Evolutionary conservation across 2,888 invertebrate genomes (phyloP).

Genomic region (Proisotoma minuta): DNA sequence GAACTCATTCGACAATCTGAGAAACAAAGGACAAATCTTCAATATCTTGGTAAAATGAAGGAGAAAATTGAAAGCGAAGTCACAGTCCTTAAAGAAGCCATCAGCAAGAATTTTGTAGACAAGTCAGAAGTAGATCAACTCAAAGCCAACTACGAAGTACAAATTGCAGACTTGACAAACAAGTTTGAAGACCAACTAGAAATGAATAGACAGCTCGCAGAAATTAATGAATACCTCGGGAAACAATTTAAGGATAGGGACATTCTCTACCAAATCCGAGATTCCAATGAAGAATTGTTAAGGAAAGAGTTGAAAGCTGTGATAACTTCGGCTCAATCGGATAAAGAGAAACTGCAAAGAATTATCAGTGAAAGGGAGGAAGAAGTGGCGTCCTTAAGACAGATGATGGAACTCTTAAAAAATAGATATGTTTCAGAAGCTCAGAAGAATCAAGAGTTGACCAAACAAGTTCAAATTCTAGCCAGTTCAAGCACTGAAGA

Average conservation of each 20-base stretch:
- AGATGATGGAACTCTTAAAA: constrained; percentile 24
- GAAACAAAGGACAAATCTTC: constrained; percentile 17
- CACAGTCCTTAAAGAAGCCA: constrained; percentile 27
- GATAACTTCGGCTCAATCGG: constrained; percentile 21
- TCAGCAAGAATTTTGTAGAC: constrained; percentile 31
- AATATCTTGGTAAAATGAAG: constrained; percentile 28
- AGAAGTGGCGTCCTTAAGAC: constrained; percentile 27
- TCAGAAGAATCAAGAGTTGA: constrained; percentile 21
- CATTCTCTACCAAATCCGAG: constrained; percentile 27
- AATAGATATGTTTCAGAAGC: constrained; percentile 29
- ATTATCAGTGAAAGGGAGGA: constrained; percentile 27
- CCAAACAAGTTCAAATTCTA: constrained; percentile 25
- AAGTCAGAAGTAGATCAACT: constrained; percentile 24
- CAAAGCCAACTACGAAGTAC: constrained; percentile 23
- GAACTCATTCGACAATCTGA: constrained; percentile 9
- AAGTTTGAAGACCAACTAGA: constrained; percentile 23
- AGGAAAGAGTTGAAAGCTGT: constrained; percentile 21
- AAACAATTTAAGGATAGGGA: constrained; percentile 20
- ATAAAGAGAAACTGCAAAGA: constrained; percentile 23
- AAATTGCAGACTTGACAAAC: constrained; percentile 17
- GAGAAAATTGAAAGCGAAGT: constrained; percentile 34
- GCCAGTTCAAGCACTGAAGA: constrained; percentile 17
- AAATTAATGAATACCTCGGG: constrained; percentile 21
- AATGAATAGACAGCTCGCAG: constrained; percentile 22
- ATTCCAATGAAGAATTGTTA: constrained; percentile 23